Evolutionary conservation across 2,797 vertebrate genomes (phyloP).

Genomic region (Neoniphon sammara): DNA sequence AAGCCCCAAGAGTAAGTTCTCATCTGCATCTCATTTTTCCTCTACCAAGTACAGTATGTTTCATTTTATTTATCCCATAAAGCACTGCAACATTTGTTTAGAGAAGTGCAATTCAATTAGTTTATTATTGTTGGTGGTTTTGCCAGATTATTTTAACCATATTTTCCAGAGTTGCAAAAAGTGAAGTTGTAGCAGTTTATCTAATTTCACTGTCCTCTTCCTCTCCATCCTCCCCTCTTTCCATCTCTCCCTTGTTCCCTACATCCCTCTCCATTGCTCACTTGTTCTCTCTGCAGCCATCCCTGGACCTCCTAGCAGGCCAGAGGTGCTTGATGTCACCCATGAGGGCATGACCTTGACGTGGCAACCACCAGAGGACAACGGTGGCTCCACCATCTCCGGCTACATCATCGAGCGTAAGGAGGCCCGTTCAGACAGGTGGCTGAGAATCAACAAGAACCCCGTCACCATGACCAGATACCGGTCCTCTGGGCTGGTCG

Average conservation of each 20-base stretch:
- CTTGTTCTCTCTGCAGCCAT: conserved; percentile 80
- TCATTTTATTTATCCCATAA: too few species aligned
- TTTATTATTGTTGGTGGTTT: too few species aligned
- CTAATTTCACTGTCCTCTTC: not conserved
- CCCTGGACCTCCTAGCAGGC: conserved; percentile 91
- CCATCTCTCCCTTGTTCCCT: not conserved
- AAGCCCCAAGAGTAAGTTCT: conserved; percentile 93
- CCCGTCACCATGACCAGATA: conserved; percentile 98
- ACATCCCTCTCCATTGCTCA: not conserved
- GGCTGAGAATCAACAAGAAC: conserved; percentile 95
- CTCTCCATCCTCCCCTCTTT: not conserved
- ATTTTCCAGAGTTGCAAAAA: too few species aligned
- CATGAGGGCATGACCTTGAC: conserved; percentile 98
- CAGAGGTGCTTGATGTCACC: conserved; percentile 92
- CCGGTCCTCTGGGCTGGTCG: conserved; percentile 94
- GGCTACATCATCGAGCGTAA: conserved; percentile 98
- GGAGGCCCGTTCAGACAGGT: conserved; percentile 93
- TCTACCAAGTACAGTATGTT: too few species aligned
- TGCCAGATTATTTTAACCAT: too few species aligned
- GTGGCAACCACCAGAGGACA: conserved; percentile 93
- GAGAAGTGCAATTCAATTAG: too few species aligned
- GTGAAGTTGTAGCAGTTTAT: too few species aligned
- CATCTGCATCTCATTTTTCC: not conserved
- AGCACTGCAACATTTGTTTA: too few species aligned
- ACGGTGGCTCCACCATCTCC: conserved; percentile 93